phyloP scores from a whole-genome alignment of 1,140 invertebrate genomes.

The Gryllus bimaculatus region DNA sequence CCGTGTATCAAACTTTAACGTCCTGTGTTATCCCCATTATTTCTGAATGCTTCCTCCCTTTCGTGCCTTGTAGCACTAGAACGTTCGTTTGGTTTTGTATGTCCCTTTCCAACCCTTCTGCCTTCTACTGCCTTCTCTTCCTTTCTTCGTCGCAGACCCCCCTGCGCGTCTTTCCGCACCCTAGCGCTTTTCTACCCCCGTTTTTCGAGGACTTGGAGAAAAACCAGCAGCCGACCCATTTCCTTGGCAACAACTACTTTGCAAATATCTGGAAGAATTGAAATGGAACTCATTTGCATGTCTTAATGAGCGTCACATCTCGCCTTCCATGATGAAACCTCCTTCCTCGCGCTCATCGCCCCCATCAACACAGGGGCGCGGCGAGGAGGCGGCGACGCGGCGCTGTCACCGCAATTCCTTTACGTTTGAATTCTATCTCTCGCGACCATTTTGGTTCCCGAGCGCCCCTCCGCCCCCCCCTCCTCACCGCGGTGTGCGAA shows the following conservation, averaged over 20 bases:
- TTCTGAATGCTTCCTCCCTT: too few relatives aligned
- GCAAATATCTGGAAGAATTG: constrained; percentile 4
- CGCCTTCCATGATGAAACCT: not conserved
- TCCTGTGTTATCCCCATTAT: too few relatives aligned
- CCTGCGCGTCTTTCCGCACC: too few relatives aligned
- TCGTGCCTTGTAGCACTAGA: too few relatives aligned
- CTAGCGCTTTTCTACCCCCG: too few relatives aligned
- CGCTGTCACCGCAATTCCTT: not conserved
- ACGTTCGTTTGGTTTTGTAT: too few relatives aligned
- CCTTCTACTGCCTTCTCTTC: too few relatives aligned
- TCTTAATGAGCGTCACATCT: constrained; percentile 1
- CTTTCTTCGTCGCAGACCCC: too few relatives aligned
- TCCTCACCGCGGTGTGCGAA: not conserved
- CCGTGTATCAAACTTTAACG: too few relatives aligned
- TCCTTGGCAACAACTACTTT: constrained; percentile 4
- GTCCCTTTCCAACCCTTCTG: too few relatives aligned
- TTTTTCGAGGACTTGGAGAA: not conserved
- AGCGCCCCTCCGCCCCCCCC: too few relatives aligned
- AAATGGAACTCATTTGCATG: constrained; percentile 4
- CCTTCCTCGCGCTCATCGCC: not conserved
- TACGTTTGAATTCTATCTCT: not conserved
- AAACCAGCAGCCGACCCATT: not conserved
- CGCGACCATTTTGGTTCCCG: not conserved
- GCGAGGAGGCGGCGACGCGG: not conserved
- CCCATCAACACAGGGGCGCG: not conserved